Evolutionary conservation across 2,888 invertebrate genomes (phyloP).

Genomic region (Tinea trinotella): DNA sequence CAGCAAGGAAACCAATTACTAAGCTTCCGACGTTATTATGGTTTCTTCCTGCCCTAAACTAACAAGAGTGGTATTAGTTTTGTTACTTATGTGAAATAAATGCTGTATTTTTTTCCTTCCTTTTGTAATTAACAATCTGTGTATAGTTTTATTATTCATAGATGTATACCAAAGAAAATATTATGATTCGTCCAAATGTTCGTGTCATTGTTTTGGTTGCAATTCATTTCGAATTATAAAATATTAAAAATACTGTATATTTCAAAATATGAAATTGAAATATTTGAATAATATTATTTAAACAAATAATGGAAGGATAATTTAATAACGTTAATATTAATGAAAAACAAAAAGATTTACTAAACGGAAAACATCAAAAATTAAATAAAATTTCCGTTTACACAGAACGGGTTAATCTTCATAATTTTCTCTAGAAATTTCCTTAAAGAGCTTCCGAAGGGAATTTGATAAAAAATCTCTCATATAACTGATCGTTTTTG

Average conservation of each 20-base stretch:
- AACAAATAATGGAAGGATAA: too few relatives aligned
- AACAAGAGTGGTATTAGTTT: constrained; percentile 3
- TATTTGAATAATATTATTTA: too few relatives aligned
- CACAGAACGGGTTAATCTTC: constrained; percentile 4
- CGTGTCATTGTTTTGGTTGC: too few relatives aligned
- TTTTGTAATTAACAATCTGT: too few relatives aligned
- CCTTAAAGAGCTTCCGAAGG: background rate
- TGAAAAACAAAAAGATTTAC: background rate
- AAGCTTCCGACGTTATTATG: constrained; percentile 6
- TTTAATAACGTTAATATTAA: too few relatives aligned
- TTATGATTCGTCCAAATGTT: too few relatives aligned
- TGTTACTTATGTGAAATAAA: background rate
- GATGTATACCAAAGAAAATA: too few relatives aligned
- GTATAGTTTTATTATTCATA: too few relatives aligned
- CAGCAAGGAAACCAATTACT: constrained; percentile 4
- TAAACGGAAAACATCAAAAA: background rate
- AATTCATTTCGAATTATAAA: too few relatives aligned
- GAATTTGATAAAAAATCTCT: background rate
- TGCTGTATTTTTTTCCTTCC: background rate
- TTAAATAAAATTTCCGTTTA: background rate
- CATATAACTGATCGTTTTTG: too few relatives aligned
- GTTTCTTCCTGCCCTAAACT: constrained; percentile 3
- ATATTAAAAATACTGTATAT: too few relatives aligned
- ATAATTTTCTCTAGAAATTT: constrained; percentile 1
- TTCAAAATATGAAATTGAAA: too few relatives aligned